A percentile compares a stretch with the other conserved stretches of the same genome.
These are phyloP conservation scores for Himalopsyche kuldschensis DNA, from an alignment of 2,888 invertebrate genomes.

Conservation along the genomic window DNA sequence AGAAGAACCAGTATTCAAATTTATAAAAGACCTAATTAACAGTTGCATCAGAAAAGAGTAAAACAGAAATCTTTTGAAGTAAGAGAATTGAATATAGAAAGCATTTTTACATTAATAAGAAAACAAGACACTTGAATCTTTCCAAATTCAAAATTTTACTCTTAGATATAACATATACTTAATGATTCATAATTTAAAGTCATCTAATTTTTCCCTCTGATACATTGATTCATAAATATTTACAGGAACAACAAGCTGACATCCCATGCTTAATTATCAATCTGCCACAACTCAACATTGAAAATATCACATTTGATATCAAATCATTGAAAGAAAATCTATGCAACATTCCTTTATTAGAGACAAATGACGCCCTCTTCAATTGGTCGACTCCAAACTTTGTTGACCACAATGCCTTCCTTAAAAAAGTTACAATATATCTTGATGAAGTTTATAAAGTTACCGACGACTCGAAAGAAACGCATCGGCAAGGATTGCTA, in stretches of 20 bases:
- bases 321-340: not conserved
- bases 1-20: no score
- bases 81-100: no score
- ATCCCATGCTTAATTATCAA: not conserved
- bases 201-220: no score
- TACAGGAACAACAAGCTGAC: slow-evolving; percentile 13
- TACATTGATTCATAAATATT: not conserved
- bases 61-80: no score
- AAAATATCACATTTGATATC: slow-evolving; percentile 3
- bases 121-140: no score
- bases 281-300: slow-evolving; percentile 16
- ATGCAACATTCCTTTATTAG: slow-evolving; percentile 1
- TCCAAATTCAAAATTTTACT: no score
- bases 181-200: no score
- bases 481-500: slow-evolving; percentile 52
- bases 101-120: no score
- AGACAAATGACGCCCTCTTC: slow-evolving; percentile 15
- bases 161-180: no score
- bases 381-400: slow-evolving; percentile 53
- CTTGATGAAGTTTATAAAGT: slow-evolving; percentile 49
- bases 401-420: slow-evolving; percentile 53
- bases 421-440: slow-evolving; percentile 52
- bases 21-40: no score
- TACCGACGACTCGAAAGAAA: slow-evolving; percentile 35
- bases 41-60: no score